These are phyloP conservation scores for Chionomys nivalis DNA, from an alignment of 2,113 vertebrate species.

Conservation along the genomic window DNA sequence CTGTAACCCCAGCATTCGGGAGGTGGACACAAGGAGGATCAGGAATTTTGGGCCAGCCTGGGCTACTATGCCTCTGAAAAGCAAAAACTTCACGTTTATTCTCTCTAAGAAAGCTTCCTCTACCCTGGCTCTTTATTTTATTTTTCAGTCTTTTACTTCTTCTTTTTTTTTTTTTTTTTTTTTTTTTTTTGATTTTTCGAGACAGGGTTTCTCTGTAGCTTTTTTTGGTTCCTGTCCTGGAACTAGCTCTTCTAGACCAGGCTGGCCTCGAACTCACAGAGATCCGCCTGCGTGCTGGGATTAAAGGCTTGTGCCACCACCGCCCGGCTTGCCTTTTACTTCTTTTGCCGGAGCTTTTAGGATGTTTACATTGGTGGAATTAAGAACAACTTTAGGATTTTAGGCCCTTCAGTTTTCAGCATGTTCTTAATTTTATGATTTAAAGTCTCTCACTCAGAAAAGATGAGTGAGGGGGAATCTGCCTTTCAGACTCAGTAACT, in stretches of 20 bases:
- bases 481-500: background rate
- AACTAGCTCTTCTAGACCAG: too few relatives aligned
- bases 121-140: background rate
- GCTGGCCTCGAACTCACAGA: too few relatives aligned
- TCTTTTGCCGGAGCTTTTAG: constrained; percentile 8
- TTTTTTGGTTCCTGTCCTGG: too few relatives aligned
- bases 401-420: background rate
- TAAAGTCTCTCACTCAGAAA: background rate
- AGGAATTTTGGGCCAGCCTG: background rate
- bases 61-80: background rate
- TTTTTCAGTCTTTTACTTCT: background rate
- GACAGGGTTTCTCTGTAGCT: too few relatives aligned
- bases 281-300: too few relatives aligned
- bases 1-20: background rate
- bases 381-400: constrained; percentile 29
- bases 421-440: background rate
- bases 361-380: background rate
- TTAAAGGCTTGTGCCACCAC: too few relatives aligned
- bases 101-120: background rate
- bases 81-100: background rate
- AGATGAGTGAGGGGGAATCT: background rate
- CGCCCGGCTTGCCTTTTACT: too few relatives aligned
- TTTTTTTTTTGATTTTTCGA: too few relatives aligned
- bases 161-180: too few relatives aligned
- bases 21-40: too few relatives aligned